phyloP scores from a whole-genome alignment of 2,113 vertebrate genomes.

The Maccullochella peelii region DNA sequence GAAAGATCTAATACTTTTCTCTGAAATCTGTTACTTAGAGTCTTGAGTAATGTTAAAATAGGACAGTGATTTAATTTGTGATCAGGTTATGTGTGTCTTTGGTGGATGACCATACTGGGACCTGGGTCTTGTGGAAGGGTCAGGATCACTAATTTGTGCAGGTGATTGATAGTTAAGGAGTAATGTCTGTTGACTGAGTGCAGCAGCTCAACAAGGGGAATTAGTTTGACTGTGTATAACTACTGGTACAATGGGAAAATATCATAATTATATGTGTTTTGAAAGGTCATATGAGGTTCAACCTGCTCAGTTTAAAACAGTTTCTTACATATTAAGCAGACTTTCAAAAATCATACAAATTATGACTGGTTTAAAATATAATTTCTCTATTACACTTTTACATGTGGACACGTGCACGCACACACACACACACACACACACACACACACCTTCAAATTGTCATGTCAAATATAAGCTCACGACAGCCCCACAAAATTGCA shows the following conservation, averaged over 20 bases:
- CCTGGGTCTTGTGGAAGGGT: neutral
- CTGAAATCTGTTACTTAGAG: constrained; percentile 16
- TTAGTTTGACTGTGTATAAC: constrained; percentile 1
- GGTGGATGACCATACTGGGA: neutral
- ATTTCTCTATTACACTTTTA: constrained; percentile 33
- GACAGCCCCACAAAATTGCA: constrained; percentile 75
- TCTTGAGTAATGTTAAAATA: constrained; percentile 23
- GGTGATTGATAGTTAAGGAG: constrained; percentile 41
- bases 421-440: constrained; percentile 20
- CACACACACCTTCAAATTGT: constrained; percentile 34
- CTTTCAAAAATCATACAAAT: constrained; percentile 17
- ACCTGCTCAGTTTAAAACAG: neutral
- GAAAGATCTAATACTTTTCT: neutral
- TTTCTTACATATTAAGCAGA: constrained; percentile 16
- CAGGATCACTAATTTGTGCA: constrained; percentile 8
- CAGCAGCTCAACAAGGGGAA: neutral
- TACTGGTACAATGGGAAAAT: neutral
- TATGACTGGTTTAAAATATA: constrained; percentile 32
- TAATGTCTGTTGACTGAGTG: constrained; percentile 29
- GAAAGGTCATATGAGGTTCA: constrained; percentile 21
- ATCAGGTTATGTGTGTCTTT: constrained; percentile 24
- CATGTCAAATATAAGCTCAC: constrained; percentile 71
- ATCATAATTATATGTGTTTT: constrained; percentile 12
- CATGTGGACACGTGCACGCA: constrained; percentile 26
- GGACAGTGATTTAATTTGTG: constrained; percentile 30